phyloP scores from a whole-genome alignment of 2,888 invertebrate genomes.

The Ceratothoa steindachneri region DNA sequence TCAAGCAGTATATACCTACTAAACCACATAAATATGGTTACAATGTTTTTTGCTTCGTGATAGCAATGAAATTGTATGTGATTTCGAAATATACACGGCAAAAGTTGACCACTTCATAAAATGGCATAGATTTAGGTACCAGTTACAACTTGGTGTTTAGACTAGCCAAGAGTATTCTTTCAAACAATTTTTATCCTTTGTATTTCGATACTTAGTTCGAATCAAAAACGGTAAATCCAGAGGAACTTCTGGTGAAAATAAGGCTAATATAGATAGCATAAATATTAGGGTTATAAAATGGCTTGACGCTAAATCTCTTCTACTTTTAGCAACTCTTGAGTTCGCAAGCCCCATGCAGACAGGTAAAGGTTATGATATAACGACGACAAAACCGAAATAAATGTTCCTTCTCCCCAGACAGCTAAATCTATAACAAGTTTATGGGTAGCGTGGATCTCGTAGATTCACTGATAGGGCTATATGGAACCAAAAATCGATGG shows the following conservation, averaged over 20 bases:
- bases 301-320: not conserved
- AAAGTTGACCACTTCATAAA: conserved; percentile 7
- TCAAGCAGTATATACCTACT: conserved; percentile 50
- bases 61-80: conserved; percentile 6
- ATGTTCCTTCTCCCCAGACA: not conserved
- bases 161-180: conserved; percentile 17
- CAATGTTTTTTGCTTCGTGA: conserved; percentile 14
- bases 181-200: conserved; percentile 18
- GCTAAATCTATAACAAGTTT: not conserved
- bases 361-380: not conserved
- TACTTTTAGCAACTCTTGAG: not conserved
- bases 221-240: not conserved
- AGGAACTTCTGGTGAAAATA: not conserved
- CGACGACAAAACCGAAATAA: not conserved
- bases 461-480: not conserved
- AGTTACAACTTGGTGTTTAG: conserved; percentile 23
- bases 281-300: not conserved
- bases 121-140: conserved; percentile 21
- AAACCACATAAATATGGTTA: conserved; percentile 50
- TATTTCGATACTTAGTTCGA: conserved; percentile 30
- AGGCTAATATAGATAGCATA: not conserved
- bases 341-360: not conserved
- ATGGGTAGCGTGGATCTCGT: conserved; percentile 2
- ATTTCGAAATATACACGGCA: conserved; percentile 9
- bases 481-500: not conserved